A percentile compares a stretch with the other conserved stretches of the same genome.
These are phyloP conservation scores for Colaptes auratus DNA, from an alignment of 2,113 vertebrate genomes.

Conservation along the genomic window DNA sequence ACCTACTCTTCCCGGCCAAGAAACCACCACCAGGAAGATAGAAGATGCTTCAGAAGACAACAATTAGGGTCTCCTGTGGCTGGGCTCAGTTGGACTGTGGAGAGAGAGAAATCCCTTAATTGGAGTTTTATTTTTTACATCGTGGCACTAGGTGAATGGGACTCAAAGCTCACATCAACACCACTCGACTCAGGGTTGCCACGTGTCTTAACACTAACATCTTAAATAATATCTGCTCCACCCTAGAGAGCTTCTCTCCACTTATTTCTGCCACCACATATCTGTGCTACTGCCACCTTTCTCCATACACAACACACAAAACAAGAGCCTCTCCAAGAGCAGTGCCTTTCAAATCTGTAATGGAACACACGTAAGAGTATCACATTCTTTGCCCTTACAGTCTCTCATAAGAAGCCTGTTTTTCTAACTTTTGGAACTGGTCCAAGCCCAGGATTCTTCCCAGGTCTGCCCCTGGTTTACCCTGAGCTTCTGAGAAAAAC, in stretches of 20 bases:
- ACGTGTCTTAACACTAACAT: background rate
- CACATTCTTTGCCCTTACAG: background rate
- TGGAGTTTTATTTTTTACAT: background rate
- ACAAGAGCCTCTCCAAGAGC: fast-evolving
- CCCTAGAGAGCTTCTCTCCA: background rate
- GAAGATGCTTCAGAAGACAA: background rate
- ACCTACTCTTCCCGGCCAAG: background rate
- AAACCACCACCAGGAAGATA: background rate
- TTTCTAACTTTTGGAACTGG: background rate
- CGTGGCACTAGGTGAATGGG: fast-evolving
- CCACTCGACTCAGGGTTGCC: background rate
- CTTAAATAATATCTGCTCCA: background rate
- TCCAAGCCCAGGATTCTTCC: background rate
- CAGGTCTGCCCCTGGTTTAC: background rate
- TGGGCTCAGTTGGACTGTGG: background rate
- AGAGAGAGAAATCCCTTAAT: background rate
- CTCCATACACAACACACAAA: fast-evolving
- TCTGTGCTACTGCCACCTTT: background rate
- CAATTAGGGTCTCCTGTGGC: background rate
- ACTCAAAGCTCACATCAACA: background rate
- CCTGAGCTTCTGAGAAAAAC: background rate
- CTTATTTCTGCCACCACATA: background rate
- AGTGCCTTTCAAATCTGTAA: background rate
- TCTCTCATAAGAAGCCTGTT: background rate
- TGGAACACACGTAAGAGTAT: background rate